phyloP scores from a whole-genome alignment of 2,113 vertebrate species.

The Ammodytes marinus region DNA sequence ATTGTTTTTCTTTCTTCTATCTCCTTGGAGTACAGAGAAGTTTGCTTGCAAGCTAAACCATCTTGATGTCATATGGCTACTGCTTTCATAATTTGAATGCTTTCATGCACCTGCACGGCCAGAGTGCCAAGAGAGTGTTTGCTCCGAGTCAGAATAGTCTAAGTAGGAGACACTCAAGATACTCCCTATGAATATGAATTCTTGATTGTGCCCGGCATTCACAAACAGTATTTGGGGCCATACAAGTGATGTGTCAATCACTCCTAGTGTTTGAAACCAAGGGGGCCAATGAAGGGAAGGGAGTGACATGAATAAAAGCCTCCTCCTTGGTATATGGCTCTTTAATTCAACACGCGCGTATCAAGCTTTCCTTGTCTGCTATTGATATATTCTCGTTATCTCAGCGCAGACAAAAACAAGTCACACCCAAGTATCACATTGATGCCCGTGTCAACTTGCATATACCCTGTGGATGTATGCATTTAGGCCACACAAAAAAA shows the following conservation, averaged over 20 bases:
- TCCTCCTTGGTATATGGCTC: conserved; percentile 23
- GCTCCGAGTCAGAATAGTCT: conserved; percentile 59
- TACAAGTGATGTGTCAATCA: conserved; percentile 74
- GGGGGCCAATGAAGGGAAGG: conserved; percentile 20
- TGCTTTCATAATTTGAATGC: conserved; percentile 66
- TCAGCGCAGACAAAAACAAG: conserved; percentile 30
- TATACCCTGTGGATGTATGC: conserved; percentile 6
- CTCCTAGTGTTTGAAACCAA: conserved; percentile 33
- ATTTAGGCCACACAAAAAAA: conserved; percentile 9
- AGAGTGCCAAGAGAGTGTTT: conserved; percentile 39
- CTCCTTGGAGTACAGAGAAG: conserved; percentile 8
- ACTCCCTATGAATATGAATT: conserved; percentile 72
- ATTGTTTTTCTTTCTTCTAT: conserved; percentile 37
- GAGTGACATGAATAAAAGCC: conserved; percentile 44
- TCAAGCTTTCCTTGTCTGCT: conserved; percentile 12
- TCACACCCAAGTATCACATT: conserved; percentile 30
- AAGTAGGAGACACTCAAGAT: conserved; percentile 73
- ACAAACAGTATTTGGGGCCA: conserved; percentile 61
- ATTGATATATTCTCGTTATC: conserved; percentile 56
- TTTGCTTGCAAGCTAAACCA: conserved; percentile 49
- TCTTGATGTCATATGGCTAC: conserved; percentile 45
- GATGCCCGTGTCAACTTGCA: conserved; percentile 13
- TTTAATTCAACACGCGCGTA: conserved; percentile 39
- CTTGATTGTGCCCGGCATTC: conserved; percentile 63
- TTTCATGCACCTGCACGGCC: conserved; percentile 75